Evolutionary conservation across 2,888 invertebrate species (phyloP).

Genomic region (Autographa gamma): DNA sequence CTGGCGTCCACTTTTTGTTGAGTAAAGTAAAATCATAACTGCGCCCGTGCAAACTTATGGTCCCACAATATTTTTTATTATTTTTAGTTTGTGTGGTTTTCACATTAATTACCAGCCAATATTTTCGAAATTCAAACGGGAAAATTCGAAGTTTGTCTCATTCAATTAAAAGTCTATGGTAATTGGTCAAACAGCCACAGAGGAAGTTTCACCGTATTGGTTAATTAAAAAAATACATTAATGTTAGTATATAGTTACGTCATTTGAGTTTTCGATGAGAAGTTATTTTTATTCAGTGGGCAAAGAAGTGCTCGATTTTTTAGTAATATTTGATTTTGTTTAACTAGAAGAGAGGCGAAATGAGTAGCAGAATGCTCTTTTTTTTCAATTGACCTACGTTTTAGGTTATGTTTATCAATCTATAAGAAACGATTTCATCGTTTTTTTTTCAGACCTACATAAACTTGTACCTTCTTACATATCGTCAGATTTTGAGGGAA

Average conservation of each 20-base stretch:
- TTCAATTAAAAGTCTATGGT: conserved; percentile 1
- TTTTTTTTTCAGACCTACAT: no score
- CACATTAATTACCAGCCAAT: conserved; percentile 2
- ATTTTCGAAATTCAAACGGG: conserved; percentile 5
- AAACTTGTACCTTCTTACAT: no score
- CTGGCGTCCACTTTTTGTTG: background rate
- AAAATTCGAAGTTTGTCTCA: conserved; percentile 3
- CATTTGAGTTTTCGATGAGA: background rate
- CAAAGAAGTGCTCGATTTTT: background rate
- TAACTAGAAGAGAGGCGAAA: no score
- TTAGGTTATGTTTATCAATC: no score
- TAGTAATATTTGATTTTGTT: no score
- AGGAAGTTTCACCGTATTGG: background rate
- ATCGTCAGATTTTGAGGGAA: no score
- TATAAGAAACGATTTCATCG: no score
- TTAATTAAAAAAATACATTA: background rate
- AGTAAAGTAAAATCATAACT: background rate
- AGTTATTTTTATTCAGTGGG: background rate
- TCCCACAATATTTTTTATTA: background rate
- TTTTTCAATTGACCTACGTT: no score
- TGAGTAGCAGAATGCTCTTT: no score
- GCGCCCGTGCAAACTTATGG: background rate
- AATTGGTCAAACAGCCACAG: conserved; percentile 1
- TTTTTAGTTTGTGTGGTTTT: background rate
- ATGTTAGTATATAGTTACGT: background rate